phyloP scores from a whole-genome alignment of 2,113 vertebrate genomes.

The Mobula hypostoma region DNA sequence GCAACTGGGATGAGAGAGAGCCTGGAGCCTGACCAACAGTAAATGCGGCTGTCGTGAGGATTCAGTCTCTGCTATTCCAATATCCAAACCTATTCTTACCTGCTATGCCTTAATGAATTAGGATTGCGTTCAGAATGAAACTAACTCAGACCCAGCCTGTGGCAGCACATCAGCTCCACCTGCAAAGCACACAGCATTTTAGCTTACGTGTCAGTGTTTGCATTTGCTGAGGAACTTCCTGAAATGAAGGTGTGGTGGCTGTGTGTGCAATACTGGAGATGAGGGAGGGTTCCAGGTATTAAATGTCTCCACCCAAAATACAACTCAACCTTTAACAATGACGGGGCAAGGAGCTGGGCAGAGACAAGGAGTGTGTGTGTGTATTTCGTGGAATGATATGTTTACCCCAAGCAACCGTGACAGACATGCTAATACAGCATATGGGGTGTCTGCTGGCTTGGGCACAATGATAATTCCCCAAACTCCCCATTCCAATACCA shows the following conservation, averaged over 20 bases:
- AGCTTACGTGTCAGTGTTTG: constrained; percentile 50
- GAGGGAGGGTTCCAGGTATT: not conserved
- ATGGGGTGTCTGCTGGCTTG: too few relatives aligned
- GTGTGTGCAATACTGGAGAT: constrained; percentile 1
- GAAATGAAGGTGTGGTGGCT: constrained; percentile 49
- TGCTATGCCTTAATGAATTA: constrained; percentile 34
- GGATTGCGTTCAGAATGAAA: constrained; percentile 40
- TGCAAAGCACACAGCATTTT: constrained; percentile 44
- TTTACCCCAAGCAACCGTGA: too few relatives aligned
- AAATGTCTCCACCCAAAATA: not conserved
- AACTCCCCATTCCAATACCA: too few relatives aligned
- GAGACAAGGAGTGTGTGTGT: too few relatives aligned
- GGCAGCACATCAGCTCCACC: constrained; percentile 49
- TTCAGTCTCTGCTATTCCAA: not conserved
- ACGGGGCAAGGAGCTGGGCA: too few relatives aligned
- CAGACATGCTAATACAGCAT: too few relatives aligned
- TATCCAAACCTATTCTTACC: constrained; percentile 38
- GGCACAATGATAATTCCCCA: too few relatives aligned
- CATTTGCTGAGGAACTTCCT: constrained; percentile 45
- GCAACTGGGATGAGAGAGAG: not conserved
- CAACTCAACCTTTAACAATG: not conserved
- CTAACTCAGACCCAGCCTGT: constrained; percentile 30
- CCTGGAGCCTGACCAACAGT: not conserved
- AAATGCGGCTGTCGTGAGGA: not conserved
- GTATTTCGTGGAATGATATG: too few relatives aligned